phyloP scores from a whole-genome alignment of 2,797 vertebrate species.

The Nannoperca australis region DNA sequence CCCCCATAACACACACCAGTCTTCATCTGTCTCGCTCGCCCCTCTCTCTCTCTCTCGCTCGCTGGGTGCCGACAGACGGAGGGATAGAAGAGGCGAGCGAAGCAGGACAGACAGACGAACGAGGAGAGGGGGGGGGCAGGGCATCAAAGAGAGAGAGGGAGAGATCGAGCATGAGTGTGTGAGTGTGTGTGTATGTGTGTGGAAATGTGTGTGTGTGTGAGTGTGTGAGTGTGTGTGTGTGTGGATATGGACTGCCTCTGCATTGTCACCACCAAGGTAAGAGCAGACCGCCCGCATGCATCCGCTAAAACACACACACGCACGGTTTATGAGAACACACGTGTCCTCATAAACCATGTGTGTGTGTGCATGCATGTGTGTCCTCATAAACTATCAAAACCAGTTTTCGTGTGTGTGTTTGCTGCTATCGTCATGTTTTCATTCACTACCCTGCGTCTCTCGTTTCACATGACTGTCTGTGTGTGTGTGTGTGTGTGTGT shows the following conservation, averaged over 20 bases:
- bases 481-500: conserved; percentile 7
- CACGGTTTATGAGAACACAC: conserved; percentile 8
- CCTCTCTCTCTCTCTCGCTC: conserved; percentile 10
- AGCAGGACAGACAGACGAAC: conserved; percentile 52
- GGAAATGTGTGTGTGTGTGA: conserved; percentile 45
- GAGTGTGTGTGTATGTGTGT: conserved; percentile 50
- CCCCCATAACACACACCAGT: conserved; percentile 19
- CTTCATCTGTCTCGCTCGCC: conserved; percentile 41
- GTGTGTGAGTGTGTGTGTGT: conserved; percentile 68
- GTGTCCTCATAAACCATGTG: conserved; percentile 8
- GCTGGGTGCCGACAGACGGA: conserved; percentile 52
- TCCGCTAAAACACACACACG: conserved; percentile 44
- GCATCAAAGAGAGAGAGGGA: conserved; percentile 33
- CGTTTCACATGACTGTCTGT: neutral
- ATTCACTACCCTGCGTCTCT: conserved; percentile 8
- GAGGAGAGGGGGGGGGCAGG: conserved; percentile 35
- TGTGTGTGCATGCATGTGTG: conserved; percentile 12
- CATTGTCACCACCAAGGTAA: conserved; percentile 83
- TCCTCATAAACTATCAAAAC: neutral
- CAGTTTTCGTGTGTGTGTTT: conserved; percentile 10
- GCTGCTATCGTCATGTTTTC: conserved; percentile 40
- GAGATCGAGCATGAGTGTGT: conserved; percentile 62
- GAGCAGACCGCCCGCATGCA: conserved; percentile 52
- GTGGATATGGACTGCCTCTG: conserved; percentile 81
- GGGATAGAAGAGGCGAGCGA: conserved; percentile 52